These are phyloP conservation scores for Halisarca cf. caerulea DNA, from an alignment of 37 sponge, comb jelly and placozoan genomes.

Conservation along the genomic window DNA sequence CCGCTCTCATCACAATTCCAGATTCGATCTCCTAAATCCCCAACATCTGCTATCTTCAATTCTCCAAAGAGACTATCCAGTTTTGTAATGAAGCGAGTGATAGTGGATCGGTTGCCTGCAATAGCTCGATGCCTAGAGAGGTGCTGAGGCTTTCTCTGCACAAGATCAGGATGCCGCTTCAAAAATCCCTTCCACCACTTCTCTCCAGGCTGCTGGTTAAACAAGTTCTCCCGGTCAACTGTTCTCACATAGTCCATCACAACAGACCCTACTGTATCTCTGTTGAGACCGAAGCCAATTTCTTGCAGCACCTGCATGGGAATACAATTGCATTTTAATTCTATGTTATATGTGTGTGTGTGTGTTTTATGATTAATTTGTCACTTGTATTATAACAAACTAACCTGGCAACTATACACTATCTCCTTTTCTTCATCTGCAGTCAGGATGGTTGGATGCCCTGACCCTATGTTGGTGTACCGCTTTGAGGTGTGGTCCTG, in stretches of 20 bases:
- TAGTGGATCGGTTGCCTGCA: background rate
- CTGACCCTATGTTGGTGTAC: background rate
- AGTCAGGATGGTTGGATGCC: background rate
- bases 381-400: no score
- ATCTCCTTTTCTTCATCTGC: background rate
- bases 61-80: background rate
- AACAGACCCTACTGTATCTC: background rate
- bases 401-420: background rate
- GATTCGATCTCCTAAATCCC: conserved; percentile 12
- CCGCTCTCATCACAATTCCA: conserved; percentile 69
- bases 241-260: conserved; percentile 9
- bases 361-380: no score
- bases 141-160: background rate
- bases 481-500: background rate
- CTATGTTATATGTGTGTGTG: no score
- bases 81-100: background rate
- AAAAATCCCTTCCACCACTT: conserved; percentile 18
- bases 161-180: background rate
- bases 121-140: background rate
- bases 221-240: background rate
- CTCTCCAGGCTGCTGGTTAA: background rate
- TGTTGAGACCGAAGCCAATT: conserved; percentile 7
- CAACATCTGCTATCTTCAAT: background rate
- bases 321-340: no score
- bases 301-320: conserved; percentile 9